These are phyloP conservation scores for Hippocampus mohnikei DNA, from an alignment of 2,113 vertebrate genomes.

Conservation along the genomic window DNA sequence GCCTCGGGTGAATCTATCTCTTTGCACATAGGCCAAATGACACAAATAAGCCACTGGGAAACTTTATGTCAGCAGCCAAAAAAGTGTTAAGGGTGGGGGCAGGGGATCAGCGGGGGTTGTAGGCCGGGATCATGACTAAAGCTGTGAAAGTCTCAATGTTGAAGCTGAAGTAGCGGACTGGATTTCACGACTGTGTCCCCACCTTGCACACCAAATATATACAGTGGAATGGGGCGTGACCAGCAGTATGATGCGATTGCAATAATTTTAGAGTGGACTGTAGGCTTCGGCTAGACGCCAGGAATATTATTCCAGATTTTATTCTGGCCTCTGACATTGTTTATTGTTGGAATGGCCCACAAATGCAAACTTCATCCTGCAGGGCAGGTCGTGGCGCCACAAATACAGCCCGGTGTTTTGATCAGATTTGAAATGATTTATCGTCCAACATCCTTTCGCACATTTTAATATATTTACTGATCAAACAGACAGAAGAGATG, in stretches of 20 bases:
- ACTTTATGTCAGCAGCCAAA: constrained; percentile 40
- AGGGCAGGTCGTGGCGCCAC: too few species aligned
- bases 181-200: not conserved
- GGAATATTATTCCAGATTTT: too few species aligned
- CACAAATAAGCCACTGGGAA: constrained; percentile 38
- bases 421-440: not conserved
- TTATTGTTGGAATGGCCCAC: too few species aligned
- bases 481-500: constrained; percentile 17
- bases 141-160: constrained; percentile 26
- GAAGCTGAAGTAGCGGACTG: not conserved
- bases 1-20: constrained; percentile 49
- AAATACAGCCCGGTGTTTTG: not conserved
- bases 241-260: too few species aligned
- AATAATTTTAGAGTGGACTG: too few species aligned
- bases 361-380: too few species aligned
- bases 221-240: too few species aligned
- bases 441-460: not conserved
- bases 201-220: not conserved
- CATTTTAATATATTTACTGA: not conserved
- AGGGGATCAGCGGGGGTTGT: constrained; percentile 29
- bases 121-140: constrained; percentile 14
- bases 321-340: too few species aligned
- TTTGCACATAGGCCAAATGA: constrained; percentile 39
- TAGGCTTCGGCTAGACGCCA: too few species aligned
- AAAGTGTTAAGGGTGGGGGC: constrained; percentile 16